phyloP scores from a whole-genome alignment of 2,888 invertebrate species.

The Herminia tarsipennalis region DNA sequence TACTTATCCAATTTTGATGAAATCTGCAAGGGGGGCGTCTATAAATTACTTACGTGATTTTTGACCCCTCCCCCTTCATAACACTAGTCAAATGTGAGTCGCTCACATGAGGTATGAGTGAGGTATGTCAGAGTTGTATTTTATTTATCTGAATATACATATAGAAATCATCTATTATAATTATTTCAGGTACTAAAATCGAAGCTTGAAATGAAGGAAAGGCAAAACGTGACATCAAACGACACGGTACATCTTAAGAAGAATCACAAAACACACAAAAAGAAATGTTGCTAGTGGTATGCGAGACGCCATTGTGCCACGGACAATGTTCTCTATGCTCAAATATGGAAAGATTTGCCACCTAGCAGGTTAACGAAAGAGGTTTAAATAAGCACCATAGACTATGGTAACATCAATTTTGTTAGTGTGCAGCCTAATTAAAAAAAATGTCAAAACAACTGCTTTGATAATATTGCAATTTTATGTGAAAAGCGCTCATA shows the following conservation, averaged over 20 bases:
- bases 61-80: no score
- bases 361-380: constrained; percentile 60
- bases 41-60: no score
- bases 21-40: no score
- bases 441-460: constrained; percentile 1
- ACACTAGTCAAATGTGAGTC: no score
- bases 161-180: background rate
- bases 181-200: constrained; percentile 92
- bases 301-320: constrained; percentile 59
- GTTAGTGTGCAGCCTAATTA: constrained; percentile 9
- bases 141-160: no score
- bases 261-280: constrained; percentile 86
- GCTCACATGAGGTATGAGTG: no score
- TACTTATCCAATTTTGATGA: no score
- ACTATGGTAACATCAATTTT: constrained; percentile 11
- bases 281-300: constrained; percentile 86
- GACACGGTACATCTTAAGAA: constrained; percentile 91
- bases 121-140: no score
- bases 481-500: background rate
- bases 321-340: constrained; percentile 80
- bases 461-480: constrained; percentile 1
- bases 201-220: constrained; percentile 92
- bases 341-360: constrained; percentile 75
- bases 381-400: constrained; percentile 14
- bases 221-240: constrained; percentile 88